These are phyloP conservation scores for Choloepus didactylus DNA, from an alignment of 2,797 vertebrate genomes.

Conservation along the genomic window DNA sequence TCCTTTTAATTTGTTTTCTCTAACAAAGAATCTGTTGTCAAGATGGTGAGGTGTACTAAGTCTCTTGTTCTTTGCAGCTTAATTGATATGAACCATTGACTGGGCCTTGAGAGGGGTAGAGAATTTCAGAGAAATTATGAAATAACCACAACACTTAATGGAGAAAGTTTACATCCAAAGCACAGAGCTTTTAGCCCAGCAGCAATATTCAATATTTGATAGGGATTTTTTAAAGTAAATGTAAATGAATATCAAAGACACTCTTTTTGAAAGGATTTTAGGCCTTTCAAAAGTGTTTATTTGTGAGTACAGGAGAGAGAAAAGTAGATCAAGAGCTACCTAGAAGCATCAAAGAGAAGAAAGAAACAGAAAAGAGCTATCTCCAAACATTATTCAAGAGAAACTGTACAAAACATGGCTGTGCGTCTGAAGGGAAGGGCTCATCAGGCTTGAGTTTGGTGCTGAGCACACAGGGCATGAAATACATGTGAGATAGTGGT, in stretches of 20 bases:
- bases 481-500: slow-evolving; percentile 20
- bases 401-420: neutral
- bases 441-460: slow-evolving; percentile 36
- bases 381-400: neutral
- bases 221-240: neutral
- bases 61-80: slow-evolving; percentile 63
- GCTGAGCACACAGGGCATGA: neutral
- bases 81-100: slow-evolving; percentile 75
- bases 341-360: neutral
- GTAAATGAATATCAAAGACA: neutral
- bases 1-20: slow-evolving; percentile 69
- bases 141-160: neutral
- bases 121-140: slow-evolving; percentile 61
- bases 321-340: neutral
- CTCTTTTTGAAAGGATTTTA: neutral
- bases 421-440: neutral
- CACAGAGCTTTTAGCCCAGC: neutral
- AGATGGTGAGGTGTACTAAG: slow-evolving; percentile 39
- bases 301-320: neutral
- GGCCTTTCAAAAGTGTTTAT: neutral
- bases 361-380: neutral
- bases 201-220: neutral
- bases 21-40: slow-evolving; percentile 68
- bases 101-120: slow-evolving; percentile 24
- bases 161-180: neutral